Conservation (phyloP, 1,140 invertebrate species). For the Nixonia krombeini region DNA sequence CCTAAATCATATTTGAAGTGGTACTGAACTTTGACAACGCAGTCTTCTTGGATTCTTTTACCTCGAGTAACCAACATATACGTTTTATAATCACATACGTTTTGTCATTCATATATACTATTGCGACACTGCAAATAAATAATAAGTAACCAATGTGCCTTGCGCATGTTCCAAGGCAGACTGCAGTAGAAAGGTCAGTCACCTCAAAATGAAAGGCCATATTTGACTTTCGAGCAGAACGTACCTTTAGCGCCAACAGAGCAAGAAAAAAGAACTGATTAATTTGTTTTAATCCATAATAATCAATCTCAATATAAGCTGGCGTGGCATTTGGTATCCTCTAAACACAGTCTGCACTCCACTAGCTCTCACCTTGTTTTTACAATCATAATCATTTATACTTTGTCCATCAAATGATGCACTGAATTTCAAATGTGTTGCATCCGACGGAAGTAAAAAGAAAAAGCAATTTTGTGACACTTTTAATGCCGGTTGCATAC, state of each 20-base stretch:
- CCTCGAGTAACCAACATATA: too few species aligned
- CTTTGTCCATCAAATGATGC: constrained; percentile 11
- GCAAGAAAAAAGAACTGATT: constrained; percentile 63
- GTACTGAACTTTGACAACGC: constrained; percentile 12
- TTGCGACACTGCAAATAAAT: too few species aligned
- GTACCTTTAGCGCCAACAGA: constrained; percentile 58
- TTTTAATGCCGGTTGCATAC: background rate
- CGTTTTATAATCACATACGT: too few species aligned
- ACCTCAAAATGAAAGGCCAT: constrained; percentile 53
- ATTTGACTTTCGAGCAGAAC: constrained; percentile 59
- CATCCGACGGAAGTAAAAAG: constrained; percentile 13
- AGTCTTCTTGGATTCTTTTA: constrained; percentile 5
- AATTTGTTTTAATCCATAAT: constrained; percentile 58
- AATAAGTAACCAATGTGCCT: too few species aligned
- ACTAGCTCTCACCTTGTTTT: constrained; percentile 71
- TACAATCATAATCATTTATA: constrained; percentile 61
- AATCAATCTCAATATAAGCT: constrained; percentile 64
- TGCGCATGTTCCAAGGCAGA: constrained; percentile 7
- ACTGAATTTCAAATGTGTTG: constrained; percentile 31
- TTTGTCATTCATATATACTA: too few species aligned
- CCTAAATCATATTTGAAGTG: background rate
- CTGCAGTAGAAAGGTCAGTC: constrained; percentile 54
- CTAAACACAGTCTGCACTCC: constrained; percentile 73
- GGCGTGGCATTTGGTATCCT: constrained; percentile 70
- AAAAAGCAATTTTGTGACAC: background rate